These are phyloP conservation scores for Smithornis capensis DNA, from an alignment of 2,113 vertebrate genomes.

Conservation along the genomic window DNA sequence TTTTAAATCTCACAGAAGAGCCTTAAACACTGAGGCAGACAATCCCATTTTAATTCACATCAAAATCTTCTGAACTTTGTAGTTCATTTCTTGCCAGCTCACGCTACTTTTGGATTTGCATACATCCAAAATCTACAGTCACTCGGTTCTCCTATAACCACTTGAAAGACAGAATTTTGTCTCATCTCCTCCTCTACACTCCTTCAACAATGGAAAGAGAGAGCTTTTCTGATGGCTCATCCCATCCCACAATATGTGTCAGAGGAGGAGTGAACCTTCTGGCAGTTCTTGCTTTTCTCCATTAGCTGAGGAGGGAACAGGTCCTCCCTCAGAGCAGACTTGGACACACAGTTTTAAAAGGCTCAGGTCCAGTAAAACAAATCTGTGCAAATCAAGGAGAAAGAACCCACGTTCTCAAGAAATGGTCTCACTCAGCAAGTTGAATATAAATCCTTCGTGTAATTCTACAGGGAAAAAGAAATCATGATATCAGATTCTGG, in stretches of 20 bases:
- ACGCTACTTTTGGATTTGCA: background rate
- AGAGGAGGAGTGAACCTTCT: background rate
- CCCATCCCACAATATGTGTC: background rate
- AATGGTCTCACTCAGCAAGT: background rate
- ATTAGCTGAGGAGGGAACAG: background rate
- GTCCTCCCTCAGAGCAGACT: background rate
- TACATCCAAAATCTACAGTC: background rate
- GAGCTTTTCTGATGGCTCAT: background rate
- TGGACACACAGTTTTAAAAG: background rate
- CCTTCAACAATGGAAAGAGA: background rate
- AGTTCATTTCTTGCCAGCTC: background rate
- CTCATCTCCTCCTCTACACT: background rate
- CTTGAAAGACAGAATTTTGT: background rate
- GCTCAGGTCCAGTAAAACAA: background rate
- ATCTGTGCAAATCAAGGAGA: background rate
- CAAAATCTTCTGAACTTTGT: background rate
- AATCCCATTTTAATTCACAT: constrained; percentile 11
- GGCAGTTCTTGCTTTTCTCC: background rate
- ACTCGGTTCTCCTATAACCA: background rate
- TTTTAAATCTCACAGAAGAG: constrained; percentile 27
- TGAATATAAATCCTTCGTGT: background rate
- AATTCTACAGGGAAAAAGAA: background rate
- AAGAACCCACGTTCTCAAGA: background rate
- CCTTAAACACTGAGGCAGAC: background rate
- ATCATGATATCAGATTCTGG: background rate